phyloP scores from a whole-genome alignment of 2,113 vertebrate species.

The Pogonocichla stellata region DNA sequence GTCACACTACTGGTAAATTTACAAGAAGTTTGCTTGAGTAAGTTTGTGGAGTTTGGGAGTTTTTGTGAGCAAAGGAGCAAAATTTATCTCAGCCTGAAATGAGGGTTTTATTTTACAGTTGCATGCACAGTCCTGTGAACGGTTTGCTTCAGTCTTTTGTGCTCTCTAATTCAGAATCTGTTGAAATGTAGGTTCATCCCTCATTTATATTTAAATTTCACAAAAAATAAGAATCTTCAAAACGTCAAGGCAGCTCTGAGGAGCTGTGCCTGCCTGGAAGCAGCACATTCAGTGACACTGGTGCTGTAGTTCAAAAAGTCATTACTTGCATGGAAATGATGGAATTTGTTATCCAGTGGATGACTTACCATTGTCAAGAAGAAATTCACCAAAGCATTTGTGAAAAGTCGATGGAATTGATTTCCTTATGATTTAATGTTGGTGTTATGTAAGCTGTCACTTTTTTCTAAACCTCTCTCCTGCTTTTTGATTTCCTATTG shows the following conservation, averaged over 20 bases:
- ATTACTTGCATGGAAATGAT: background rate
- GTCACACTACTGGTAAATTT: background rate
- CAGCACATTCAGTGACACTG: background rate
- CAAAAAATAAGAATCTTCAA: background rate
- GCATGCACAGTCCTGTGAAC: background rate
- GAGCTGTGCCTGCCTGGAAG: background rate
- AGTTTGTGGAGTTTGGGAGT: background rate
- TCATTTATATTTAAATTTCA: conserved; percentile 12
- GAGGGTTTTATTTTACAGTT: background rate
- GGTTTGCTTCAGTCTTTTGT: background rate
- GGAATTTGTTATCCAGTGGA: background rate
- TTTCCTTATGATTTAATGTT: conserved; percentile 2
- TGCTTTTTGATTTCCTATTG: background rate
- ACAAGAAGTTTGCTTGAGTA: background rate
- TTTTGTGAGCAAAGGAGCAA: background rate
- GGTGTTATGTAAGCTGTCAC: background rate
- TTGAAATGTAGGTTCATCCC: background rate
- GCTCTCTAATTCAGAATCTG: background rate
- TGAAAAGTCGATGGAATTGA: background rate
- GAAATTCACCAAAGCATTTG: background rate
- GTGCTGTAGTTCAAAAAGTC: background rate
- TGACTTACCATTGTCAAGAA: background rate
- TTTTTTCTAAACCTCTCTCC: background rate
- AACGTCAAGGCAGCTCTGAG: background rate
- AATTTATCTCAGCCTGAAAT: background rate